These are phyloP conservation scores for Caenorhabditis tropicalis DNA, from an alignment of 1,140 invertebrate species.

Conservation along the genomic window DNA sequence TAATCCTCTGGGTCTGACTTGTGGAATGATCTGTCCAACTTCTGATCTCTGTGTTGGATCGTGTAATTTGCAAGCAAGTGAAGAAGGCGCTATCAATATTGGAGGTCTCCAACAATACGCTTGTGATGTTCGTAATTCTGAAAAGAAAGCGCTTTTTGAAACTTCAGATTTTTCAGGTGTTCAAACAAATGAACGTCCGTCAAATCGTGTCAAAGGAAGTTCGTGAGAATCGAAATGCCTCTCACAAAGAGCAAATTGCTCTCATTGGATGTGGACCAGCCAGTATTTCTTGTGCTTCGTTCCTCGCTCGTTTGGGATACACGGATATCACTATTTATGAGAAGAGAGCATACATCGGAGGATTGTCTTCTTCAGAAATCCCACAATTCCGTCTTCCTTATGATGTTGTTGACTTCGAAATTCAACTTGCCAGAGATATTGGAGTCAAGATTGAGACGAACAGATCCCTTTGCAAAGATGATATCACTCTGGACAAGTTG, in stretches of 20 bases:
- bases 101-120: conserved; percentile 97
- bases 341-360: conserved; percentile 85
- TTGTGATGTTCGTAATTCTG: conserved; percentile 79
- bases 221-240: conserved; percentile 72
- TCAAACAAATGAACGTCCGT: conserved; percentile 89
- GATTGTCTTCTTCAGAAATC: conserved; percentile 91
- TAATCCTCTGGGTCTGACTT: conserved; percentile 91
- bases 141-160: background rate
- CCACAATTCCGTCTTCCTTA: conserved; percentile 93
- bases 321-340: conserved; percentile 90
- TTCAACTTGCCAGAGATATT: conserved; percentile 87
- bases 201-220: conserved; percentile 82
- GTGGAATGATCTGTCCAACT: conserved; percentile 98
- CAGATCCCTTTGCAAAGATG: conserved; percentile 70
- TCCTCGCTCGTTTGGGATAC: conserved; percentile 89
- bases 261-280: conserved; percentile 92
- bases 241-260: conserved; percentile 82
- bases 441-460: conserved; percentile 81
- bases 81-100: conserved; percentile 97
- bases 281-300: conserved; percentile 94
- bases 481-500: conserved; percentile 75
- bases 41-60: conserved; percentile 96
- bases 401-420: conserved; percentile 90
- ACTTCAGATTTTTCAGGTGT: conserved; percentile 77
- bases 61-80: conserved; percentile 90